phyloP scores from a whole-genome alignment of 1,140 invertebrate species.

The Drosophila orena region DNA sequence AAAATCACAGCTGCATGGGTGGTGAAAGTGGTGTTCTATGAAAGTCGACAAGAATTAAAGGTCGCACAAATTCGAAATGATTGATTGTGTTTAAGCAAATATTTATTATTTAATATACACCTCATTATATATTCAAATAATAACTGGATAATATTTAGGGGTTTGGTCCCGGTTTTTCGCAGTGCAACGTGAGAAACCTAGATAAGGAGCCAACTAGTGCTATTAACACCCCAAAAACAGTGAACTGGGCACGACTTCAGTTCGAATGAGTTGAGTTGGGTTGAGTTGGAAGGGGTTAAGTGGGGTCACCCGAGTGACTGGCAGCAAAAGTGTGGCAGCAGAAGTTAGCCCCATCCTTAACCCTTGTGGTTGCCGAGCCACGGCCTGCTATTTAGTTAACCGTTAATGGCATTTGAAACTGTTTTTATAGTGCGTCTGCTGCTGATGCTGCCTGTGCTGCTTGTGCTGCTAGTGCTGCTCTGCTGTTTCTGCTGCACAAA shows the following conservation, averaged over 20 bases:
- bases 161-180: background rate
- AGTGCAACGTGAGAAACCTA: conserved; percentile 8
- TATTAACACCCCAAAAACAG: conserved; percentile 26
- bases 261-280: conserved; percentile 24
- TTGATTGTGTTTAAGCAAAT: background rate
- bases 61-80: background rate
- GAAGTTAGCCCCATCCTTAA: conserved; percentile 28
- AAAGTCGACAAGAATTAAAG: background rate
- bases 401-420: conserved; percentile 83
- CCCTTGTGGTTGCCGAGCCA: conserved; percentile 17
- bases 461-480: conserved; percentile 1
- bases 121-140: too few relatives aligned
- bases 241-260: conserved; percentile 20
- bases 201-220: conserved; percentile 24
- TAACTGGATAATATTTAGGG: too few relatives aligned
- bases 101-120: too few relatives aligned
- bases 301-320: conserved; percentile 1
- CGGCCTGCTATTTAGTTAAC: conserved; percentile 73
- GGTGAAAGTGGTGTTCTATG: background rate
- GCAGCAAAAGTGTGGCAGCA: conserved; percentile 1
- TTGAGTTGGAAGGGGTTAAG: conserved; percentile 11
- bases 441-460: conserved; percentile 1
- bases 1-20: background rate
- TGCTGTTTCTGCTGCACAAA: conserved; percentile 64
- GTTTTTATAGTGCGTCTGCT: conserved; percentile 72